Evolutionary conservation across 2,888 invertebrate species (phyloP), one percentile per base, ranked within the genome.

Genomic region (Nemotelus nigrinus): DNA sequence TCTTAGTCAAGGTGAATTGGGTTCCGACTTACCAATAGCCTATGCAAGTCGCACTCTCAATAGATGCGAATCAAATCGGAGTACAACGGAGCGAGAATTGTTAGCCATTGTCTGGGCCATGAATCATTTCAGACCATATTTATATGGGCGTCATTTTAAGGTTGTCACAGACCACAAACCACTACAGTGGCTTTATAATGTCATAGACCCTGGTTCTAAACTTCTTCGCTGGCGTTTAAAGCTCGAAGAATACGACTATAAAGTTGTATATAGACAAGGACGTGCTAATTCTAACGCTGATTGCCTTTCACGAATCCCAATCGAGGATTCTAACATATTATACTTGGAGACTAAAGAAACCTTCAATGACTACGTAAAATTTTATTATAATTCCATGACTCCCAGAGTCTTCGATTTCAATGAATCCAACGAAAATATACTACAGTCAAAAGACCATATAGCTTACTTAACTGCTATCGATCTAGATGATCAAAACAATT

Each of bases 341-440:
- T 4, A 39, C 8, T 8, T 7, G 7, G 25, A 63, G 8, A 4
- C 8, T 8, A 65, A 76, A 10, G 76, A 76, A 7, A 65, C 64
- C 39, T 63, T 55, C 10, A 41, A 65, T 8, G 65, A 64, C 43
- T 65, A 65, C 10, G 47, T 67, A 25, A 7, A 50, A 53, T 50
- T 63, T 41, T 63, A 63, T 8, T 63, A 63, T 43, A 63, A 63
- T 41, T 63, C 63, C 25, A 39, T 63, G 39, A 53, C 8, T 53
- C 44, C 43, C 4, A 50, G 2, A 10, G 39, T 43, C 8, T 55
- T 43, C 10, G 39, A 44, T 10, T 48, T 25, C 47, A 60, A 71
- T 43, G 70, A 77, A 3, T 57, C 57, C 45, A 63, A 77, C 41
- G 57, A 57, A 1, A 57, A 25, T 10, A 57, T n/a, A 4, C 57